These are phyloP conservation scores for Eonycteris spelaea DNA, from an alignment of 2,113 vertebrate species.

Conservation along the genomic window DNA sequence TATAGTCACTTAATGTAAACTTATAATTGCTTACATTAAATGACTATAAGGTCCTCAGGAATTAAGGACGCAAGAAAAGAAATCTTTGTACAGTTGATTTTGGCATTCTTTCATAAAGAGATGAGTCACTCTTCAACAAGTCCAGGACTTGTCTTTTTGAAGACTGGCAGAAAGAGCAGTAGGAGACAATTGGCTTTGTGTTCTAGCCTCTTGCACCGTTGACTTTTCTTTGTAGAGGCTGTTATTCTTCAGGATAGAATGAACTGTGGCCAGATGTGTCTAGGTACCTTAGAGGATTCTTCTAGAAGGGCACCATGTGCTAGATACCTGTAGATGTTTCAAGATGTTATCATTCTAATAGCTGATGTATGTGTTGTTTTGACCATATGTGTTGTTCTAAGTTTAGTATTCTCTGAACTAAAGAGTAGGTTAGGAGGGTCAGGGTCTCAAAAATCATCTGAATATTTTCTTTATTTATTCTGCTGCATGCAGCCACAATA, in stretches of 20 bases:
- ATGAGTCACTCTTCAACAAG: conserved; percentile 66
- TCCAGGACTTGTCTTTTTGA: conserved; percentile 59
- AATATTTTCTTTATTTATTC: background rate
- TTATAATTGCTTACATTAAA: conserved; percentile 1
- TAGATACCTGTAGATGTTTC: background rate
- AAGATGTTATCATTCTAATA: background rate
- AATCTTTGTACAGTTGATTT: conserved; percentile 48
- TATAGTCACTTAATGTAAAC: conserved; percentile 18
- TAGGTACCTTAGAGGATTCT: background rate
- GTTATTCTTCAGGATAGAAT: background rate
- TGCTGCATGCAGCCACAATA: background rate
- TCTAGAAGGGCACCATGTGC: background rate
- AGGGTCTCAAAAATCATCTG: background rate
- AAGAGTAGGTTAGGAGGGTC: background rate
- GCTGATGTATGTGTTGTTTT: background rate
- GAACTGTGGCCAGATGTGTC: background rate
- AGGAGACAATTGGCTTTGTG: conserved; percentile 53
- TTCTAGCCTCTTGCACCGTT: background rate
- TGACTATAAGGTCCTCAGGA: conserved; percentile 34
- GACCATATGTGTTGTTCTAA: background rate
- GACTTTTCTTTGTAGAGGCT: background rate
- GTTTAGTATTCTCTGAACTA: background rate
- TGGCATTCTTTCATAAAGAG: conserved; percentile 50
- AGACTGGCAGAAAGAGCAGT: conserved; percentile 22
- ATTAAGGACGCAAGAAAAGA: conserved; percentile 55